These are phyloP conservation scores for Zaprionus lachaisei DNA, from an alignment of 1,140 invertebrate genomes.

Conservation along the genomic window DNA sequence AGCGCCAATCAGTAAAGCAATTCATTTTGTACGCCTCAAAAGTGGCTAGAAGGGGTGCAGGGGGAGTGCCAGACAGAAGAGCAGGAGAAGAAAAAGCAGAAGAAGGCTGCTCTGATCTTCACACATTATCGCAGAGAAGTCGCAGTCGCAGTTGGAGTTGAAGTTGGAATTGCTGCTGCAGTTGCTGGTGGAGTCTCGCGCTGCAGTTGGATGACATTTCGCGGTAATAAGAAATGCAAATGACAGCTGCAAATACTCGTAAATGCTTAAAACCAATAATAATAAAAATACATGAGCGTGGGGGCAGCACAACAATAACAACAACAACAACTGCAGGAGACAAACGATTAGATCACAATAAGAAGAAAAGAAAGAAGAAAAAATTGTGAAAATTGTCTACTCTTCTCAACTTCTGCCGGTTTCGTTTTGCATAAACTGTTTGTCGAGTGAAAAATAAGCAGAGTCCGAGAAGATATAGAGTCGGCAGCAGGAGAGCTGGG, in stretches of 20 bases:
- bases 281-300: slow-evolving; percentile 79
- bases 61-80: not conserved
- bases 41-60: not conserved
- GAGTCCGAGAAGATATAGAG: slow-evolving; percentile 44
- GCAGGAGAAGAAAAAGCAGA: not conserved
- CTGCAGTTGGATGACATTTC: slow-evolving; percentile 63
- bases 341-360: slow-evolving; percentile 75
- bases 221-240: slow-evolving; percentile 75
- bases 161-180: not conserved
- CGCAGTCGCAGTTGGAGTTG: not conserved
- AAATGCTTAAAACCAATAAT: slow-evolving; percentile 78
- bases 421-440: slow-evolving; percentile 76
- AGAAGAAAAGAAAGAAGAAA: slow-evolving; percentile 8
- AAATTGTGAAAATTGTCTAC: slow-evolving; percentile 58
- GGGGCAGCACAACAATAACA: slow-evolving; percentile 48
- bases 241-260: slow-evolving; percentile 58
- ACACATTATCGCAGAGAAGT: slow-evolving; percentile 58
- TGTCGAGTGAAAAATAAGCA: slow-evolving; percentile 66
- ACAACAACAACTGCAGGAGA: slow-evolving; percentile 57
- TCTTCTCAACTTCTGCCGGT: slow-evolving; percentile 35
- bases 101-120: slow-evolving; percentile 50
- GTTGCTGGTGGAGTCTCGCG: slow-evolving; percentile 4
- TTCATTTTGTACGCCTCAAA: slow-evolving; percentile 60
- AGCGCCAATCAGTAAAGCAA: slow-evolving; percentile 68
- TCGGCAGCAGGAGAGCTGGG: not conserved